Evolutionary conservation across 1,140 invertebrate genomes (phyloP).

Genomic region (Ips nitidus): DNA sequence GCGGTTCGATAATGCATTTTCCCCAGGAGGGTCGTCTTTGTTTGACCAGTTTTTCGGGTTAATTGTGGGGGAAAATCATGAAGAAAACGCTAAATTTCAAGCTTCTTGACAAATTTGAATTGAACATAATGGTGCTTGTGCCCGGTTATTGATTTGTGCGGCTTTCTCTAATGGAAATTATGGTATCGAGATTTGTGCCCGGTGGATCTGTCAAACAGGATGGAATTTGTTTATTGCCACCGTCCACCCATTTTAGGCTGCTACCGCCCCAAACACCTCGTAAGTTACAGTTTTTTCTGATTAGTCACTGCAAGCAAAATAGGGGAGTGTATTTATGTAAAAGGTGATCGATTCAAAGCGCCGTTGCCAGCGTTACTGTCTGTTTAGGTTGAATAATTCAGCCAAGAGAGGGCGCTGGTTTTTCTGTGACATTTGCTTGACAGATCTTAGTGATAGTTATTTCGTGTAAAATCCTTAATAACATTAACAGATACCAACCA

Average conservation of each 20-base stretch:
- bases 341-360: no score
- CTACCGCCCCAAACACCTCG: constrained; percentile 43
- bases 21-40: constrained; percentile 18
- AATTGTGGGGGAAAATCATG: no score
- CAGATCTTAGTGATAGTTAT: neutral
- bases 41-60: constrained; percentile 1
- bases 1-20: constrained; percentile 11
- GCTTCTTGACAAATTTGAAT: constrained; percentile 21
- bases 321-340: neutral
- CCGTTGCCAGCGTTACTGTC: no score
- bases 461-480: neutral
- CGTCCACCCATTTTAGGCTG: constrained; percentile 47
- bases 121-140: constrained; percentile 4
- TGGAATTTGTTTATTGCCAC: constrained; percentile 48
- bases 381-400: no score
- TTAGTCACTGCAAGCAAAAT: neutral
- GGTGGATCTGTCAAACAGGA: constrained; percentile 49
- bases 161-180: constrained; percentile 5
- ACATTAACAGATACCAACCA: constrained; percentile 21
- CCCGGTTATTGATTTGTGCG: constrained; percentile 8
- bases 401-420: no score
- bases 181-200: constrained; percentile 49
- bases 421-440: no score
- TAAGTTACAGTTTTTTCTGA: constrained; percentile 39
- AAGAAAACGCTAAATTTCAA: neutral